Evolutionary conservation across 2,888 invertebrate genomes (phyloP).

Genomic region (Drosophila borborema): DNA sequence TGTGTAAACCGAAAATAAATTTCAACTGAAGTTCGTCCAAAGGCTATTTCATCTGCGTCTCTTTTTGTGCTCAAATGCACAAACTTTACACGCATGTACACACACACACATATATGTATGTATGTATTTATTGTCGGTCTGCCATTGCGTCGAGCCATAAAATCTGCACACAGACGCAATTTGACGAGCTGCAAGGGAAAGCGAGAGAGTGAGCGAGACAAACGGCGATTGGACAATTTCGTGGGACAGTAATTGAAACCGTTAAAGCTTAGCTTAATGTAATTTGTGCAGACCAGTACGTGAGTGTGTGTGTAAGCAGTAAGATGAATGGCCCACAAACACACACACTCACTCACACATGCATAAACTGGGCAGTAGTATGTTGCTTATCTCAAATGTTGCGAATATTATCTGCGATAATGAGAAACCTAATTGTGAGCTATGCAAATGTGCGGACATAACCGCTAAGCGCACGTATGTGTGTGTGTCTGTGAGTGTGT

Average conservation of each 20-base stretch:
- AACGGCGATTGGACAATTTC: constrained; percentile 23
- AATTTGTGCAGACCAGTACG: constrained; percentile 35
- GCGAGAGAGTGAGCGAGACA: background rate
- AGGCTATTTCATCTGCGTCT: background rate
- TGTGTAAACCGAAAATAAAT: background rate
- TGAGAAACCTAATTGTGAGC: constrained; percentile 76
- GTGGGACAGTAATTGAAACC: constrained; percentile 67
- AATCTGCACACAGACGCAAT: constrained; percentile 53
- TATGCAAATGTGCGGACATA: constrained; percentile 64
- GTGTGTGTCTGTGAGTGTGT: constrained; percentile 11
- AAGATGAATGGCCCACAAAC: constrained; percentile 45
- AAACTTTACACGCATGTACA: background rate
- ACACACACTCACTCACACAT: constrained; percentile 41
- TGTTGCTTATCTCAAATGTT: constrained; percentile 67
- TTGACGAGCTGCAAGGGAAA: constrained; percentile 5
- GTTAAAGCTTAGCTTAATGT: constrained; percentile 61
- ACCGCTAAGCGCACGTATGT: constrained; percentile 24
- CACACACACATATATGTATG: background rate
- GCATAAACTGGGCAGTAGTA: constrained; percentile 33
- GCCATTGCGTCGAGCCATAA: constrained; percentile 47
- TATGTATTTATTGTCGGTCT: constrained; percentile 7
- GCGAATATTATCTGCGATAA: constrained; percentile 77
- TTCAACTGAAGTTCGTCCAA: background rate
- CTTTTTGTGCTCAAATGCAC: constrained; percentile 2
- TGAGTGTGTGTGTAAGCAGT: constrained; percentile 10